Conservation (phyloP, 1,140 invertebrate genomes). For the Eurosta solidaginis region DNA sequence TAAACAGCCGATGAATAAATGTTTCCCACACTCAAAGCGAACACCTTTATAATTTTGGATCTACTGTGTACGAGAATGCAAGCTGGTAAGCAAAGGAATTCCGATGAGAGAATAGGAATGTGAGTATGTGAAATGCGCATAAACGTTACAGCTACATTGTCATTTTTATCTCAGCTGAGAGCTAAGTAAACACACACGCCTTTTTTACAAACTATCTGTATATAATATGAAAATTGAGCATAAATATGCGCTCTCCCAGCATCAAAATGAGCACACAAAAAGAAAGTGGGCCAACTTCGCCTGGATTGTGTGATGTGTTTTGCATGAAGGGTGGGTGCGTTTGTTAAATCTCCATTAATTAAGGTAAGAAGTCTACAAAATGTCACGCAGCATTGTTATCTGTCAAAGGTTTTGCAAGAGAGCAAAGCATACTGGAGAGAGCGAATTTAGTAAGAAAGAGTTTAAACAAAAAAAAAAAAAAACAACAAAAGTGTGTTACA, state of each 20-base stretch:
- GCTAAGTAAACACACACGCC: constrained; percentile 37
- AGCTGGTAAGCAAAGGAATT: background rate
- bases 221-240: background rate
- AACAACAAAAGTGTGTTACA: background rate
- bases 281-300: constrained; percentile 8
- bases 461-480: background rate
- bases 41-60: background rate
- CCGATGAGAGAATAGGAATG: background rate
- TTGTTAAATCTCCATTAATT: background rate
- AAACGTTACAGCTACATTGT: background rate
- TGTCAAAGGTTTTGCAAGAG: background rate
- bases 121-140: background rate
- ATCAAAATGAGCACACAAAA: background rate
- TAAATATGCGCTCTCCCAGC: background rate
- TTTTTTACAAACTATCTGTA: constrained; percentile 24
- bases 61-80: background rate
- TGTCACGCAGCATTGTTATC: background rate
- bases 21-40: background rate
- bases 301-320: background rate
- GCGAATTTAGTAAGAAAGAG: background rate
- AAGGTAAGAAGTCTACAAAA: background rate
- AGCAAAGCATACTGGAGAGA: background rate
- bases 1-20: background rate
- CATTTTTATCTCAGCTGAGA: background rate
- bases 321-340: background rate